These are phyloP conservation scores for Melanotaenia parkinsoni DNA, from an alignment of 2,797 vertebrate genomes.

Conservation along the genomic window DNA sequence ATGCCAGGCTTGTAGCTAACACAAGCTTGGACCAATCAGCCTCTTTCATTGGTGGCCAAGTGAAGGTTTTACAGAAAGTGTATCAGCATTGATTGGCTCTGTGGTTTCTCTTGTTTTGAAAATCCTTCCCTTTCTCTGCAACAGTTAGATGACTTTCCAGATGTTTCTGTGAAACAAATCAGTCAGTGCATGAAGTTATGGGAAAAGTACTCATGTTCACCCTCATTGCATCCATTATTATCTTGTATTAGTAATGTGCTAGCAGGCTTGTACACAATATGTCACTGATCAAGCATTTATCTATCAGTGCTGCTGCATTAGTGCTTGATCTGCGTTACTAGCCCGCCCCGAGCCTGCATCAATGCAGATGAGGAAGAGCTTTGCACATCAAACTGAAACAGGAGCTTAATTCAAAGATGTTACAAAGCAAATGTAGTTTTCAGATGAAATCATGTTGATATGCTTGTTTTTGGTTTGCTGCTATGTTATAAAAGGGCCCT, in stretches of 20 bases:
- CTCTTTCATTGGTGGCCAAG: background rate
- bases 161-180: background rate
- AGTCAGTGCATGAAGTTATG: background rate
- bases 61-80: background rate
- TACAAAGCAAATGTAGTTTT: background rate
- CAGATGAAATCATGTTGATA: constrained; percentile 5
- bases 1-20: background rate
- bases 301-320: background rate
- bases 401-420: background rate
- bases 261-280: background rate
- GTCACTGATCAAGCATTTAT: background rate
- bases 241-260: background rate
- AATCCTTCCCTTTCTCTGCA: background rate
- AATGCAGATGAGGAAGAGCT: background rate
- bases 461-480: constrained; percentile 26
- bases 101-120: background rate
- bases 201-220: background rate
- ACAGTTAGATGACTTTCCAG: background rate
- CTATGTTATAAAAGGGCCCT: constrained; percentile 17
- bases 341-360: background rate
- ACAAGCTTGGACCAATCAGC: no score
- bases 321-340: background rate
- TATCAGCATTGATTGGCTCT: background rate
- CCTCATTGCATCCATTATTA: background rate
- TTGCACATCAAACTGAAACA: background rate